Conservation (phyloP, 2,113 vertebrate species). For the Myiozetetes cayanensis region DNA sequence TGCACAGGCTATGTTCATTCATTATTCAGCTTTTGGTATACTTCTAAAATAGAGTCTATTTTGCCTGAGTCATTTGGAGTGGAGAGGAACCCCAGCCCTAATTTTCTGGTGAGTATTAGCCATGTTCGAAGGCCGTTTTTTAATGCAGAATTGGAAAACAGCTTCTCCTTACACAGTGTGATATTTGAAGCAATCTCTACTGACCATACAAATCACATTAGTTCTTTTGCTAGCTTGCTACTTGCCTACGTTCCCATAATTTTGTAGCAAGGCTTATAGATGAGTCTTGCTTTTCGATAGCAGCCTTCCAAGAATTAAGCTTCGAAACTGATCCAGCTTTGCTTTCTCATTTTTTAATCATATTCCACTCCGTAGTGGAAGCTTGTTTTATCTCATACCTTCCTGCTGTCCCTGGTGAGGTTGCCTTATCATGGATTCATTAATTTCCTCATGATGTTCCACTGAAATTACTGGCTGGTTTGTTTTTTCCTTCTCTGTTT, state of each 20-base stretch:
- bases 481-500: neutral
- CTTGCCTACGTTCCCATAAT: neutral
- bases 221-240: slow-evolving; percentile 11
- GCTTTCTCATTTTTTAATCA: slow-evolving; percentile 13
- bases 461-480: neutral
- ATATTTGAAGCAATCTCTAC: slow-evolving; percentile 23
- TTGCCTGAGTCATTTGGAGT: neutral
- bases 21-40: neutral
- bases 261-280: neutral
- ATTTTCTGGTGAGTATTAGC: neutral
- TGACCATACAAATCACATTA: slow-evolving; percentile 30
- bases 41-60: neutral
- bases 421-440: neutral
- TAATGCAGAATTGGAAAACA: neutral
- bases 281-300: slow-evolving; percentile 33
- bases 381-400: neutral
- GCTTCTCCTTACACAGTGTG: neutral
- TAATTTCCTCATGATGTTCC: neutral
- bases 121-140: neutral
- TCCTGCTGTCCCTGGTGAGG: neutral
- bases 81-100: accelerated
- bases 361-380: neutral
- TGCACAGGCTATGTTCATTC: neutral
- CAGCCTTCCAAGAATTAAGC: slow-evolving; percentile 32
- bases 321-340: slow-evolving; percentile 4